Base-by-base conservation (phyloP, 1,140 invertebrate species). In the Rhizoglyphus robini region DNA sequence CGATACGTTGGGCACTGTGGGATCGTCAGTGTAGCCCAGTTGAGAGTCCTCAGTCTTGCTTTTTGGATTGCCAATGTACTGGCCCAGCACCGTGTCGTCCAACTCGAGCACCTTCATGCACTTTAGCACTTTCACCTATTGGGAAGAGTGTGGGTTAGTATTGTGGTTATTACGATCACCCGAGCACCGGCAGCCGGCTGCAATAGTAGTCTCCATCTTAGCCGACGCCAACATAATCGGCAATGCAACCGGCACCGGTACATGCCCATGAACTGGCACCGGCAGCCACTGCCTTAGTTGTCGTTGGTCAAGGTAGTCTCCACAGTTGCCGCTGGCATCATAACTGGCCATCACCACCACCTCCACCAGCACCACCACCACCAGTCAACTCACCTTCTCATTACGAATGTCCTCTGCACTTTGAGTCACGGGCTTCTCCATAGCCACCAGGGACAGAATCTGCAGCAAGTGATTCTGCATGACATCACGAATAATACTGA, bases 381-480 rank as follows among this genome's bases (percentile, higher is more conserved):
- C n/a, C n/a, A n/a, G n/a, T n/a, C n/a, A n/a, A n/a, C n/a, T n/a
- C n/a, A n/a, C 61, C 67, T 75, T 76, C 15, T 72, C 69, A 5
- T 71, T 49, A 34, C 74, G 71, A 27, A 75, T 66, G 18, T 70
- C 67, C 11, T 66, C 62, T 8, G 67, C 67, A 61, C 67, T 70
- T 11, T 64, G 63, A 13, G 70, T 29, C 48, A 63, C 46, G n/a
- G 76, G 75, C 2, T 76, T 63, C 41, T 77, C 74, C 75, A 77
- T 77, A 20, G 75, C 69, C 62, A 76, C 69, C 60, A 77, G 70
- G 46, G 70, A 68, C 13, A 76, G 69, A 58, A 77, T 68, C 69
- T 77, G 74, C 38, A 74, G 73, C 60, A 77, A 68, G 68, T 77
- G 76, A 64, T 76, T 77, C 65, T 77, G 76, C 69, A 77, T 75